Percentiles rank a stretch among this genome's conserved stretches.
Evolutionary conservation across 2,797 vertebrate species (phyloP).

Genomic region (Phoebastria nigripes): DNA sequence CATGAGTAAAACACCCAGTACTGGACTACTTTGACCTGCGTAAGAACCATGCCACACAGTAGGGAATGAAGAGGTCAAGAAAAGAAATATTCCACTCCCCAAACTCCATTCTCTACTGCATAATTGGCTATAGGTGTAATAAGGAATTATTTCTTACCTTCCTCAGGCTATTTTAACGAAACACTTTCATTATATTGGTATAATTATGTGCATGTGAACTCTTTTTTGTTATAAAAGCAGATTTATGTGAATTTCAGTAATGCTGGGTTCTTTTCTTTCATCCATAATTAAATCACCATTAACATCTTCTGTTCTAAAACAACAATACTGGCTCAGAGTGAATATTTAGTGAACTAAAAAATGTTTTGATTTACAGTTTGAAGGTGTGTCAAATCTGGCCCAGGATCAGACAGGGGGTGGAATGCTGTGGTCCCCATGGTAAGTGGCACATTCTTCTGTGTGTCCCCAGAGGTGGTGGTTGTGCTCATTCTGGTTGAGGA

Average conservation of each 20-base stretch:
- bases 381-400: neutral
- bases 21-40: neutral
- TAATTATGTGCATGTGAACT: neutral
- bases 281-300: neutral
- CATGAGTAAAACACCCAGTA: neutral
- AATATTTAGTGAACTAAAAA: neutral
- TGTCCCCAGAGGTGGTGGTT: accelerated
- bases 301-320: neutral
- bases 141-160: neutral
- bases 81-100: neutral
- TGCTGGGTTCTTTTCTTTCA: neutral
- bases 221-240: neutral
- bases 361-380: neutral
- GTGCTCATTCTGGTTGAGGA: neutral
- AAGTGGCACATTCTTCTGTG: neutral
- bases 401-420: too few species aligned
- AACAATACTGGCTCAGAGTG: neutral
- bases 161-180: neutral
- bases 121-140: neutral
- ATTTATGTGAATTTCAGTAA: neutral
- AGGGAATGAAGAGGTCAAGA: neutral
- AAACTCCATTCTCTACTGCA: neutral
- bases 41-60: neutral
- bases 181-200: neutral
- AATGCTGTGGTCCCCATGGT: neutral